A percentile compares a stretch with the other conserved stretches of the same genome.
Evolutionary conservation across 2,113 vertebrate genomes (phyloP).

Genomic region (Polypterus senegalus): DNA sequence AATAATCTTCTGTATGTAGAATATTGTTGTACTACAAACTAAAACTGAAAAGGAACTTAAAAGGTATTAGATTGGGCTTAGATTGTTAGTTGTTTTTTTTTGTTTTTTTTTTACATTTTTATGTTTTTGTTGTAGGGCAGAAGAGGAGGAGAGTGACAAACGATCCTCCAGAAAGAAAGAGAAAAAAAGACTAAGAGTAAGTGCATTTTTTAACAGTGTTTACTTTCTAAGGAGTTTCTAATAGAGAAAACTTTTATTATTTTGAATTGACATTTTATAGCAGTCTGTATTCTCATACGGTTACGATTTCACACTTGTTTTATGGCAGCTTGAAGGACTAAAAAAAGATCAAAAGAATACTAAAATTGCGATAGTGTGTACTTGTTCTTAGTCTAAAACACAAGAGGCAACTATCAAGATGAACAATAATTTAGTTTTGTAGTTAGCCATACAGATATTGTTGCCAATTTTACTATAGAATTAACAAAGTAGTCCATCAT

Average conservation of each 20-base stretch:
- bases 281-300: not conserved
- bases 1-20: not conserved
- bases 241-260: too few species aligned
- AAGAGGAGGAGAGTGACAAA: slow-evolving; percentile 31
- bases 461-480: too few species aligned
- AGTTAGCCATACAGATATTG: too few species aligned
- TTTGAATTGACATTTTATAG: too few species aligned
- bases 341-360: not conserved
- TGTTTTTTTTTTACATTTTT: not conserved
- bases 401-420: too few species aligned
- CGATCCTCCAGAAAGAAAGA: slow-evolving; percentile 44
- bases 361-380: not conserved
- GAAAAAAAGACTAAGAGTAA: slow-evolving; percentile 22
- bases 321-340: not conserved
- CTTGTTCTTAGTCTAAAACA: not conserved
- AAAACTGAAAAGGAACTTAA: not conserved
- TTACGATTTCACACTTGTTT: not conserved
- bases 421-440: too few species aligned
- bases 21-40: not conserved
- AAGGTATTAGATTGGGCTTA: not conserved
- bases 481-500: too few species aligned
- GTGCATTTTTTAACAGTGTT: slow-evolving; percentile 20
- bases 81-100: not conserved
- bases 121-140: slow-evolving; percentile 25
- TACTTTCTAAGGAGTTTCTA: not conserved